Base-by-base conservation (phyloP, 2,113 vertebrate species). In the Euleptes europaea region DNA sequence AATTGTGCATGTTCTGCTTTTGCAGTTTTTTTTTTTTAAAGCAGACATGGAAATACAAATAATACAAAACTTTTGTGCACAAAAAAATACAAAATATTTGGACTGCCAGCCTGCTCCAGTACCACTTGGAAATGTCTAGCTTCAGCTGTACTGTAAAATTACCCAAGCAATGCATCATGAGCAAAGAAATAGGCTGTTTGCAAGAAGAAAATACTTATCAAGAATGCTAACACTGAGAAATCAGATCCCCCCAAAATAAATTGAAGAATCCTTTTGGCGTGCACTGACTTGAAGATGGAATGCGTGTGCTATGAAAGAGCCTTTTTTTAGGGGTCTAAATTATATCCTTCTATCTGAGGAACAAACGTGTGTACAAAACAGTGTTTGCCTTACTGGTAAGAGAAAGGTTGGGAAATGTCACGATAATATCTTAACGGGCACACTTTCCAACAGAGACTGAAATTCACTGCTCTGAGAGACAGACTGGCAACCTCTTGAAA, bases 271-370 rank as follows among this genome's bases (percentile, higher is more conserved):
- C 75, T 90, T 92, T 85, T 92, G 88, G 85, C 86, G 93, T 89
- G 89, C 86, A 94, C 95, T 95, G 89, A 95, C 92, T n/a, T 89
- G 80, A 94, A 93, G 92, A 91, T 92, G 86, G 92, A 95, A 94
- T 96, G 91, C 38, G 1, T 82, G 85, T 93, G 83, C 80, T 84
- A 82, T 84, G 90, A 95, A 96, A 95, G 95, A 93, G 28, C 54
- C 84, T 94, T 94, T 95, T 94, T 87, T 85, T 31, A 72, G 88
- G 94, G 88, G 93, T 96, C 92, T 90, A 90, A 94, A 94, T 93
- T 95, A 94, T 95, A 83, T 60, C 92, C 90, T 93, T 96, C 95
- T 96, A 94, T 94, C 86, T 93, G 87, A 86, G 88, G 90, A 95
- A 94, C 87, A 93, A 89, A 93, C 92, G 84, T 78, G 78, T 63